Conservation (phyloP, 2,113 vertebrate genomes). For the Platysternon megacephalum region DNA sequence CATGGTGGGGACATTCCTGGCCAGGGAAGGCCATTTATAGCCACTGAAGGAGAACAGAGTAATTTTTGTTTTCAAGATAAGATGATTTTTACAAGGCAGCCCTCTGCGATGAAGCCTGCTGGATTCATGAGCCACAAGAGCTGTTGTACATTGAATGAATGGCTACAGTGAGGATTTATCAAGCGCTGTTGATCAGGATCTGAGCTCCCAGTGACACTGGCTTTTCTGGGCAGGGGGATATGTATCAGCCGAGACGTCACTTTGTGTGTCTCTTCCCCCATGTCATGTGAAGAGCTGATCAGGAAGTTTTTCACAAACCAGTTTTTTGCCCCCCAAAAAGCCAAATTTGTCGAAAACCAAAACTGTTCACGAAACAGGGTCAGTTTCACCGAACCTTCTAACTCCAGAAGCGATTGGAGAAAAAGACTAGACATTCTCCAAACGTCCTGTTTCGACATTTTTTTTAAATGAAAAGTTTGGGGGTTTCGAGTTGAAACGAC, state of each 20-base stretch:
- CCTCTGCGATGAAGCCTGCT: not conserved
- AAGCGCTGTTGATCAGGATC: not conserved
- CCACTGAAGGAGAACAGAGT: not conserved
- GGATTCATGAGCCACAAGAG: not conserved
- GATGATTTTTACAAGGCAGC: not conserved
- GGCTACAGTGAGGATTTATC: not conserved
- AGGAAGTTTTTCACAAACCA: no score
- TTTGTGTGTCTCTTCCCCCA: no score
- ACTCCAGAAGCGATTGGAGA: no score
- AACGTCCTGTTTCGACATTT: no score
- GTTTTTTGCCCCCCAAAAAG: no score
- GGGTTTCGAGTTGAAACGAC: no score
- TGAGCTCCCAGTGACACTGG: not conserved
- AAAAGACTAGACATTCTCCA: no score
- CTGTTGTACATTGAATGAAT: not conserved
- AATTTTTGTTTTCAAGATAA: not conserved
- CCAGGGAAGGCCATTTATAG: not conserved
- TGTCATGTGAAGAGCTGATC: no score
- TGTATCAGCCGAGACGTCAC: not conserved
- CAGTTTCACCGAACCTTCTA: no score
- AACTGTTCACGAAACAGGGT: no score
- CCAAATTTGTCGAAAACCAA: no score
- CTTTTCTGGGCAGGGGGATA: not conserved
- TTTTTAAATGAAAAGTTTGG: no score
- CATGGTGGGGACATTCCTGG: not conserved